Evolutionary conservation across 2,113 vertebrate genomes (phyloP), one percentile per base, ranked within the genome.

Genomic region (Gadus chalcogrammus): DNA sequence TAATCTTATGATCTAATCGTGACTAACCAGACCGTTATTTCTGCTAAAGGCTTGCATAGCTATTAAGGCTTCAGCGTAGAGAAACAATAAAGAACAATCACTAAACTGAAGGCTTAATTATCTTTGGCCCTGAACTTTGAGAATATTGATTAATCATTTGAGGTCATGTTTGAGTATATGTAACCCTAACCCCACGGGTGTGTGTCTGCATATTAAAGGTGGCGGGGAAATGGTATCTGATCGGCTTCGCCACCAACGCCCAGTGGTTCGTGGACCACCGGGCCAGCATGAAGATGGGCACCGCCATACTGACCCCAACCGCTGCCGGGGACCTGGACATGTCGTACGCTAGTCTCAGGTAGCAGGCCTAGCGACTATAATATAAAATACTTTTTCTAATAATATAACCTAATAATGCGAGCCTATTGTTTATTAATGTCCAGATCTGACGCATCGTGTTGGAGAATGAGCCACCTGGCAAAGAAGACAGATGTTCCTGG

Each of bases 221-320:
- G 74, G 66, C 85, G 0, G 95, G 95, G 13, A 93, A 79, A 58
- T 97, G 96, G 96, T 94, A 93, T 68, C 84, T 93, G 77, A 75
- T 95, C 0, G 94, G 91, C 62, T 86, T 95, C 83, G 95, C 93
- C 2, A 93, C 93, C 22, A 88, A 90, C n/a, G 89, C 93, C 13
- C 65, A 82, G 68, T 95, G 94, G 94, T 94, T 93, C 77, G n/a
- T 84, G 24, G 68, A 1, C 20, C 88, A 72, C 58, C 93, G 76
- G 82, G 48, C 78, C 55, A 78, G 76, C n/a, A 79, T 93, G 84
- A 94, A 91, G 80, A 93, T 94, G 93, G 94, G 94, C 62, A 87
- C 86, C 0, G 90, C 92, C 0, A 75, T 76, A 64, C 82, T 95
- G 3, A 79, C 86, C 0, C 65, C 88, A 67, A 88, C 85, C 0